These are phyloP conservation scores for Crotalus helleri DNA, from an alignment of 2,113 vertebrate species.

Conservation along the genomic window DNA sequence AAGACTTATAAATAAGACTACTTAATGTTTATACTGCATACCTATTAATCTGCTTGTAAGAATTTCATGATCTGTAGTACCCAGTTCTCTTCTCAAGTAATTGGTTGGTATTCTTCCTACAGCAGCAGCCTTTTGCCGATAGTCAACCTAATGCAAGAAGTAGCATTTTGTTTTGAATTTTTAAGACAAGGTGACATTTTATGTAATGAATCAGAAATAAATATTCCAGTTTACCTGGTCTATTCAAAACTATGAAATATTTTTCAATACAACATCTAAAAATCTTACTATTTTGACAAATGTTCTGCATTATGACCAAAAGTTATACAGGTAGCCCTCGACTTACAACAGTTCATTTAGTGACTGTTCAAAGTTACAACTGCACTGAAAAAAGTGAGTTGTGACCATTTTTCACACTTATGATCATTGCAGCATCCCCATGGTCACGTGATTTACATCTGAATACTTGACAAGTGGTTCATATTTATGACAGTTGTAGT, in stretches of 20 bases:
- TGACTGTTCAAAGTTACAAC: background rate
- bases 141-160: slow-evolving; percentile 84
- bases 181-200: background rate
- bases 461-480: background rate
- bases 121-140: slow-evolving; percentile 95
- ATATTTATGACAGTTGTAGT: background rate
- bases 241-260: background rate
- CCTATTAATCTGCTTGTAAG: slow-evolving; percentile 96
- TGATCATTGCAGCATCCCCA: background rate
- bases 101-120: slow-evolving; percentile 98
- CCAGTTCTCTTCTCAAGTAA: slow-evolving; percentile 88
- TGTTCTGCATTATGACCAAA: background rate
- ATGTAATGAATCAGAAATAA: background rate
- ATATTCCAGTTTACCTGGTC: background rate
- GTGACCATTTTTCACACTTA: background rate
- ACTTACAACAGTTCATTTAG: background rate
- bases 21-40: slow-evolving; percentile 45
- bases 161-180: background rate
- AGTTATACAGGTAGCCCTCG: background rate
- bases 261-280: background rate
- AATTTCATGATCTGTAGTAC: slow-evolving; percentile 90
- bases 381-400: background rate
- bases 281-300: background rate
- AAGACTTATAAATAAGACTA: background rate
- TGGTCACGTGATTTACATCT: background rate